Conservation (phyloP, 2,888 invertebrate genomes). For the Spicauda simplicius region DNA sequence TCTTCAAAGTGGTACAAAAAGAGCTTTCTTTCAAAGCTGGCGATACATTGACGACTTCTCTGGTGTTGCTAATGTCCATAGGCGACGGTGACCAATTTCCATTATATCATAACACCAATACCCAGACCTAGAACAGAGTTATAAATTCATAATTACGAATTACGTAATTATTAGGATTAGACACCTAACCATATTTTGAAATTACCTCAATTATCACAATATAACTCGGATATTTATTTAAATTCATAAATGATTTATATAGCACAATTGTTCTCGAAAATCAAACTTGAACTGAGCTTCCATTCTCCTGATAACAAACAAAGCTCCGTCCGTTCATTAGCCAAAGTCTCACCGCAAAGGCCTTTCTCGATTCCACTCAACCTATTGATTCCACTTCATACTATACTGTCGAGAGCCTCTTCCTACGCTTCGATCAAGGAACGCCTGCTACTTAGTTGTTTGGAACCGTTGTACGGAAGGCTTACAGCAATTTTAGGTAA, state of each 20-base stretch:
- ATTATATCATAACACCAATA: too few species aligned
- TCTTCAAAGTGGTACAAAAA: too few species aligned
- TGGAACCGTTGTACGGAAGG: neutral
- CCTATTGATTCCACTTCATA: constrained; percentile 30
- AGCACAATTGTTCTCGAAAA: neutral
- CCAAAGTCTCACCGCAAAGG: constrained; percentile 17
- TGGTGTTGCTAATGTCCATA: too few species aligned
- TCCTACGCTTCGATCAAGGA: constrained; percentile 14
- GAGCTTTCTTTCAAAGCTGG: too few species aligned
- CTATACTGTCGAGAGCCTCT: constrained; percentile 5
- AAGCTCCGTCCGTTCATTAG: constrained; percentile 15
- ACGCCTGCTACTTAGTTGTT: constrained; percentile 10
- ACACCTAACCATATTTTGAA: too few species aligned
- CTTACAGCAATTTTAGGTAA: neutral
- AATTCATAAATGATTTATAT: neutral
- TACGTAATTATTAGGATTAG: too few species aligned
- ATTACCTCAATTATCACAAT: too few species aligned
- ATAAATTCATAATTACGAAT: too few species aligned
- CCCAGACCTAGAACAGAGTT: too few species aligned
- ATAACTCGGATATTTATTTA: too few species aligned
- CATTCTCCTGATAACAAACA: neutral
- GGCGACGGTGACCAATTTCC: too few species aligned
- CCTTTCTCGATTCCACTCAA: constrained; percentile 20
- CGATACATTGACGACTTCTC: too few species aligned
- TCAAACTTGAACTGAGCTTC: neutral